Conservation (phyloP, 2,888 invertebrate species). For the Sarcophaga caerulescens region DNA sequence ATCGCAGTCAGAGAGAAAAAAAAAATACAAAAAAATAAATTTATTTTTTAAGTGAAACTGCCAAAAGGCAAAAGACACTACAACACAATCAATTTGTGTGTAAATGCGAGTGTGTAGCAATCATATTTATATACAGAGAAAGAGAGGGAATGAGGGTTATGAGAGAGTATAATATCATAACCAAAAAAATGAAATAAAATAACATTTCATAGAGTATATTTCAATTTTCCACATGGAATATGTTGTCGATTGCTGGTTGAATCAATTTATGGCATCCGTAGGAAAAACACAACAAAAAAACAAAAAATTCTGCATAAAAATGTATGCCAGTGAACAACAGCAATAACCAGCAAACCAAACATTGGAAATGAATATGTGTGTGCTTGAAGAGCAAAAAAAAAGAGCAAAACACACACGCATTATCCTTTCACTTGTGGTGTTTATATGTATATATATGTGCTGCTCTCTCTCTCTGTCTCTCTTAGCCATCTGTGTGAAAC, state of each 20-base stretch:
- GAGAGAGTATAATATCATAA: conserved; percentile 40
- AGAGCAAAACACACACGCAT: too few species aligned
- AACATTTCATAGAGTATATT: conserved; percentile 63
- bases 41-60: neutral
- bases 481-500: neutral
- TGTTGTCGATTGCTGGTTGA: conserved; percentile 72
- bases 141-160: neutral
- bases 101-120: too few species aligned
- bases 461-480: too few species aligned
- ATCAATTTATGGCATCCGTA: conserved; percentile 77
- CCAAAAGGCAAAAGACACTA: conserved; percentile 2
- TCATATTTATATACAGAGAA: neutral
- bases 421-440: too few species aligned
- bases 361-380: too few species aligned
- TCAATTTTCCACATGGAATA: conserved; percentile 77
- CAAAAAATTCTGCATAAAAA: conserved; percentile 48
- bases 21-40: neutral
- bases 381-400: too few species aligned
- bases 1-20: neutral
- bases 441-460: too few species aligned
- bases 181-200: conserved; percentile 49
- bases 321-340: conserved; percentile 21
- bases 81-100: neutral
- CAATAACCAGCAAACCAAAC: neutral
- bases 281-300: conserved; percentile 46